Evolutionary conservation across 2,888 invertebrate genomes (phyloP), one percentile per base, ranked within the genome.

Genomic region (Cephus pygmeus): DNA sequence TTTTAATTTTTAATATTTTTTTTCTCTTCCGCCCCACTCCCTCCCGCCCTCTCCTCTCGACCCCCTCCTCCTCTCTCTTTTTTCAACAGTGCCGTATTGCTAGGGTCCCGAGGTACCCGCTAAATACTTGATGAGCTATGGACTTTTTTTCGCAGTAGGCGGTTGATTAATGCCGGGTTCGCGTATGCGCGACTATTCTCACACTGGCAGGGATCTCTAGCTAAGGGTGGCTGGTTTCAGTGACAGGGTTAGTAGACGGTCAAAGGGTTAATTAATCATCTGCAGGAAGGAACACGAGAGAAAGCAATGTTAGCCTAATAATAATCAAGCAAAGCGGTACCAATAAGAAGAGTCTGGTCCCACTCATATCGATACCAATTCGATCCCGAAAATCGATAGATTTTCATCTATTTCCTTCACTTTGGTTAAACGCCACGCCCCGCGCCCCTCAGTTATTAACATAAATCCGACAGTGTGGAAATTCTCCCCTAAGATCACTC

Each of bases 21-120:
- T 79, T 81, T 84, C 81, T 81, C 82, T 81, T 82, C 83, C 80
- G 80, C 81, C 79, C 79, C 74, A 35, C 11, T 35, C 79, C 80
- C 76, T 79, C 80, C 75, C 79, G 68, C 80, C 75, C 91, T 73
- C 90, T 91, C 90, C 86, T 86, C 90, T 90, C 90, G 91, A 91
- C 90, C 89, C 90, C 91, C 91, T 91, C 92, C 76, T 91, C 90
- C 23, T 73, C 23, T 23, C 23, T 56, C 56, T 56, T 23, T 40
- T 23, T 56, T 23, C 15, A 40, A 23, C 56, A 56, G 56, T 56
- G 56, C 23, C 56, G 56, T 56, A 56, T 23, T 23, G 23, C 56
- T 9, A 9, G 56, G 56, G 9, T 56, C 56, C 23, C 56, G 56
- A 9, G 56, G 56, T 56, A 56, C 56, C 56, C 23, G 56, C 56